These are phyloP conservation scores for Tethea ocularis DNA, from an alignment of 2,888 invertebrate species.

Conservation along the genomic window DNA sequence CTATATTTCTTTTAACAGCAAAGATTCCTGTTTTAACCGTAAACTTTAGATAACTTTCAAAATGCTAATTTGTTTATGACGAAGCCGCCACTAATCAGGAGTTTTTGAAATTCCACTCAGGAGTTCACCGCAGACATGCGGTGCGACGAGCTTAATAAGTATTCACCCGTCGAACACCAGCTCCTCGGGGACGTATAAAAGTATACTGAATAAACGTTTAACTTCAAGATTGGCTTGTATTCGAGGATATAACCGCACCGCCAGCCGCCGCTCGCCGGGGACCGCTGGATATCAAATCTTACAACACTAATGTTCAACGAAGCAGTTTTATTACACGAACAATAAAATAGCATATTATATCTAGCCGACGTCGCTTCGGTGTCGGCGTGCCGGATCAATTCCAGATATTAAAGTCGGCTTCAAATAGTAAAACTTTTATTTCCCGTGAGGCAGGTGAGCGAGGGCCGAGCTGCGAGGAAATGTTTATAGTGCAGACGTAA, in stretches of 20 bases:
- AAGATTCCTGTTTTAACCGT: conserved; percentile 19
- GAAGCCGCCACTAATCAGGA: conserved; percentile 26
- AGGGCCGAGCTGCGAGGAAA: conserved; percentile 24
- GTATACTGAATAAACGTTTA: conserved; percentile 37
- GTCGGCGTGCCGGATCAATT: conserved; percentile 45
- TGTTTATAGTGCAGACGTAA: conserved; percentile 47
- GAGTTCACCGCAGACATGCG: conserved; percentile 8
- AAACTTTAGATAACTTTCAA: conserved; percentile 22
- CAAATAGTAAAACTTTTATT: conserved; percentile 66
- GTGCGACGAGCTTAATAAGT: conserved; percentile 38
- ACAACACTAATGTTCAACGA: conserved; percentile 41
- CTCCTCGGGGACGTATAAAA: conserved; percentile 24
- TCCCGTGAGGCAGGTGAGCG: conserved; percentile 52
- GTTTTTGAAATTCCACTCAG: conserved; percentile 33
- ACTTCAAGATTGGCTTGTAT: conserved; percentile 35
- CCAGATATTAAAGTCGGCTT: conserved; percentile 55
- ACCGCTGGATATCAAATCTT: conserved; percentile 32
- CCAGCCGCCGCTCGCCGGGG: neutral
- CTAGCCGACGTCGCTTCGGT: conserved; percentile 18
- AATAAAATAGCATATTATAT: conserved; percentile 49
- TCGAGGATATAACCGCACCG: conserved; percentile 19
- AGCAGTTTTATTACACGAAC: conserved; percentile 43
- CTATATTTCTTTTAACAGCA: neutral
- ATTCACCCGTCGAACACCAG: conserved; percentile 30
- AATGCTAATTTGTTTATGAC: conserved; percentile 26